A percentile compares a stretch with the other conserved stretches of the same genome.
Conservation (phyloP, 1,140 invertebrate species). For the Lamellibrachia luymesi region DNA sequence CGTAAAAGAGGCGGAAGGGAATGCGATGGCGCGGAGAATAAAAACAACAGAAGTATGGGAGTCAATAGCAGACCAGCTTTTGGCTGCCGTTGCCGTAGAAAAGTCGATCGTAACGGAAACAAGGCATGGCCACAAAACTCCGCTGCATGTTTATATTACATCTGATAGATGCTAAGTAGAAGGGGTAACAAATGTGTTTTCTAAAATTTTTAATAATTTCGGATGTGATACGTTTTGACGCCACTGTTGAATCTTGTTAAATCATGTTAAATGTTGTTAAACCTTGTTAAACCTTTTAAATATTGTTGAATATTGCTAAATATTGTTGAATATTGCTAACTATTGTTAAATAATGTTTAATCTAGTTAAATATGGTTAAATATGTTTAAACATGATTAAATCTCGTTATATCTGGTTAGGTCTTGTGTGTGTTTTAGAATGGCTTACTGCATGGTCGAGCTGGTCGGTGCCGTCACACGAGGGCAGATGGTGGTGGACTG, state of each 20-base stretch:
- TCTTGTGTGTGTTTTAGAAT: neutral
- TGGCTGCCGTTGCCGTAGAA: slow-evolving; percentile 41
- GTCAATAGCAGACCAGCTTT: slow-evolving; percentile 35
- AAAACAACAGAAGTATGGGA: slow-evolving; percentile 7
- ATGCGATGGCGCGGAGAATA: neutral
- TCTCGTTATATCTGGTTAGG: too few species aligned
- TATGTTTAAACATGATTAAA: too few species aligned
- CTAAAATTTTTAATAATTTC: too few species aligned
- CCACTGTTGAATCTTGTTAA: too few species aligned
- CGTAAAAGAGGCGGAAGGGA: neutral
- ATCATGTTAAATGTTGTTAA: too few species aligned
- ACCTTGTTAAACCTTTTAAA: too few species aligned
- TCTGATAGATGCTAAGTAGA: neutral
- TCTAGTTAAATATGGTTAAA: too few species aligned
- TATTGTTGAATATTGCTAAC: too few species aligned
- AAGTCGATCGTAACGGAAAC: slow-evolving; percentile 31
- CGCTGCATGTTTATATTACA: neutral
- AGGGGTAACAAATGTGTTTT: neutral
- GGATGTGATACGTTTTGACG: too few species aligned
- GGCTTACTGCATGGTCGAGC: neutral
- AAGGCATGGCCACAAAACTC: slow-evolving; percentile 30
- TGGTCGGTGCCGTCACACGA: neutral
- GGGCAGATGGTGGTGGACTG: slow-evolving; percentile 22
- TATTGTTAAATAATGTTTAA: too few species aligned
- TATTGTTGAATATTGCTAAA: too few species aligned